Conservation (phyloP, 2,888 invertebrate species). For the Tetropium fuscum region DNA sequence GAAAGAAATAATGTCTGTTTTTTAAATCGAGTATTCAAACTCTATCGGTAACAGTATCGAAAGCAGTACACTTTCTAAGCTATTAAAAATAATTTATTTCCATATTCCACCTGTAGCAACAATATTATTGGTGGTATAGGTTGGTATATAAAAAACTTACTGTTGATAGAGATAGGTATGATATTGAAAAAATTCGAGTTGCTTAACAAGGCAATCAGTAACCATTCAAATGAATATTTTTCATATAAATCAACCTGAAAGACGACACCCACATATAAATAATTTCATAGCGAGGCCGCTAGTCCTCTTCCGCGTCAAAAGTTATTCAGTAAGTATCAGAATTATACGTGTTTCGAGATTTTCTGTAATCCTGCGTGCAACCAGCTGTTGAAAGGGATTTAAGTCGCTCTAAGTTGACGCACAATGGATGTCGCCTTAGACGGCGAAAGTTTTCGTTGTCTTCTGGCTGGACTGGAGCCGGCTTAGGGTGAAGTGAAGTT, state of each 20-base stretch:
- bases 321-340: not conserved
- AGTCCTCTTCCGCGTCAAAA: not conserved
- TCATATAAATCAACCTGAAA: not conserved
- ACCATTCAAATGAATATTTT: too few relatives aligned
- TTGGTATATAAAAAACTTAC: too few relatives aligned
- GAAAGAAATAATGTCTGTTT: too few relatives aligned
- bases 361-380: conserved; percentile 2
- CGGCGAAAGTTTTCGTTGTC: conserved; percentile 61
- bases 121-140: too few relatives aligned
- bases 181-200: too few relatives aligned
- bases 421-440: conserved; percentile 41
- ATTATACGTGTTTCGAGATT: not conserved
- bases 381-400: not conserved
- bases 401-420: not conserved
- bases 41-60: too few relatives aligned
- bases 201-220: not conserved
- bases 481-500: conserved; percentile 51
- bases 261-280: not conserved
- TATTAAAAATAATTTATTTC: too few relatives aligned
- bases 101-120: too few relatives aligned
- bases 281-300: not conserved
- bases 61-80: too few relatives aligned
- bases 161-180: too few relatives aligned
- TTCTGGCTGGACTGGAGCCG: conserved; percentile 59
- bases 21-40: too few relatives aligned